Evolutionary conservation across 2,113 vertebrate genomes (phyloP), one percentile per base, ranked within the genome.

Genomic region (Carassius carassius): DNA sequence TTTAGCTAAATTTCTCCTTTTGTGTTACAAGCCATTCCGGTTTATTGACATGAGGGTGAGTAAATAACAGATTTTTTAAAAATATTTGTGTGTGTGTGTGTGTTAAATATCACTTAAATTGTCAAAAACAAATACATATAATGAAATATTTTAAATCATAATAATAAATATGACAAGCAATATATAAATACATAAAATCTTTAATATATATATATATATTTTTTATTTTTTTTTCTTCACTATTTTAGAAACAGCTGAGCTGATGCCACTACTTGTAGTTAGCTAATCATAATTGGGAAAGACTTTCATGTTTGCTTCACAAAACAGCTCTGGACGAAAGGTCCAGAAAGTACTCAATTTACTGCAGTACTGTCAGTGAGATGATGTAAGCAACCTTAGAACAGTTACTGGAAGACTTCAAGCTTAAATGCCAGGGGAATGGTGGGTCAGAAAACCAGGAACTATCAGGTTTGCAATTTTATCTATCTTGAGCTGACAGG

Each of bases 381-480:
- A 76, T 76, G 73, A 76, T 76, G 73, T 29, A 74, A 74, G 41
- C 70, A 74, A 14, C 21, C 19, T 23, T 72, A 41, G 7, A 7
- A n/a, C 44, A 49, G 41, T 75, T 76, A 54, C 73, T 49, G 47
- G 14, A 21, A 25, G 14, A 54, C 47, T 76, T 51, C n/a, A 25
- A 19, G 73, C 73, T 76, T 14, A 76, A 76, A 51, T 75, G 44
- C 47, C 73, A 54, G n/a, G 47, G 12, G 3, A 49, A 49, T 49
- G 47, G n/a, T 54, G 14, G 73, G 73, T 76, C 73, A 76, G 47
- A 54, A 76, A 76, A 76, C 23, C n/a, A 76, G 29, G n/a, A 51
- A 76, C 73, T 76, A 54, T 76, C 23, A 54, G 73, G n/a, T 54
- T 51, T 76, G 73, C 73, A 14, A 54, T 51, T 51, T 76, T 76